Evolutionary conservation across 2,113 vertebrate genomes (phyloP).

Genomic region (Chlamydotis undulata): DNA sequence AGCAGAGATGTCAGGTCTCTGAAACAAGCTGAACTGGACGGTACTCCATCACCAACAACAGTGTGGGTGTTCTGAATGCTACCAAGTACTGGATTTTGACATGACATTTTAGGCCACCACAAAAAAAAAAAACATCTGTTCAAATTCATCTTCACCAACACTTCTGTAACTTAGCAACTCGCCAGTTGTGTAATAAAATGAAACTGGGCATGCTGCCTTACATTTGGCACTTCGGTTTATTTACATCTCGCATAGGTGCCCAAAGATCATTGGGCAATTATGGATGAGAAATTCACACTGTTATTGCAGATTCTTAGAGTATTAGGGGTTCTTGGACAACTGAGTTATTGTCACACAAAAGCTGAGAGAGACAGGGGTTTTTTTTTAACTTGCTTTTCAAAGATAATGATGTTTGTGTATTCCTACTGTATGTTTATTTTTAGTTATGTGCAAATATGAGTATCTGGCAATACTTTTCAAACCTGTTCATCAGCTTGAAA

Average conservation of each 20-base stretch:
- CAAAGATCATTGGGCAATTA: background rate
- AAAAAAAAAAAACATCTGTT: background rate
- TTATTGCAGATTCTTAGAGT: constrained; percentile 22
- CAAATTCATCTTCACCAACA: constrained; percentile 9
- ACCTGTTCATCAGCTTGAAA: background rate
- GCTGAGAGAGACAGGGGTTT: background rate
- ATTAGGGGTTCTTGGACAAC: constrained; percentile 49
- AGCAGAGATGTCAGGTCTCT: background rate
- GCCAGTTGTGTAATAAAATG: constrained; percentile 47
- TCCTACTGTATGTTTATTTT: background rate
- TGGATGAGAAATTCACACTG: constrained; percentile 44
- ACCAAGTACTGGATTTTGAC: constrained; percentile 4
- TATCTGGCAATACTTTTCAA: background rate
- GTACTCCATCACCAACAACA: background rate
- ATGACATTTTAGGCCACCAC: background rate
- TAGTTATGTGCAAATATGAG: background rate
- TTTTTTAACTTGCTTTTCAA: background rate
- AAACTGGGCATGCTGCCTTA: constrained; percentile 4
- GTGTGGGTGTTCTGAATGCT: background rate
- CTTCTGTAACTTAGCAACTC: constrained; percentile 13
- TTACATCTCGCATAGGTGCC: constrained; percentile 13
- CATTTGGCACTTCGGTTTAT: constrained; percentile 24
- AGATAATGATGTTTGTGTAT: constrained; percentile 1
- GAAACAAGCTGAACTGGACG: background rate
- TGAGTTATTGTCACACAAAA: constrained; percentile 19